Evolutionary conservation across 2,888 invertebrate genomes (phyloP), one percentile per base, ranked within the genome.

Genomic region (Cheilosia scutellata): DNA sequence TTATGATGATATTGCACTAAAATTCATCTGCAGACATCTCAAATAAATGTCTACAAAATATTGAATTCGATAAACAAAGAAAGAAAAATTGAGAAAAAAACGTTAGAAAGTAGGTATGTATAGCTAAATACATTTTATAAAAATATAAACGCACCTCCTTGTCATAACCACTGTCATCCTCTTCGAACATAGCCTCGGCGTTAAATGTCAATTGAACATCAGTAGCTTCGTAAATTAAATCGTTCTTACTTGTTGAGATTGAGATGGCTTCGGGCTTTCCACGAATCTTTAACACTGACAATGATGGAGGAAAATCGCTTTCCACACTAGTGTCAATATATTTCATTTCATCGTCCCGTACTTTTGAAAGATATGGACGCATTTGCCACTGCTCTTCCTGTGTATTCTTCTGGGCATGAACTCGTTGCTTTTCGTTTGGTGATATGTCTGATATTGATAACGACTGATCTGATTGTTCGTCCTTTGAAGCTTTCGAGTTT

Each of bases 281-380:
- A 7, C 62, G 55, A 11, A 68, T 37, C 66, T 62, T 77, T 6
- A 63, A 58, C 3, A 44, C 49, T 6, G 87, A 78, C 2, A 88
- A 51, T 9, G 84, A 53, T 7, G 90, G 91, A 0, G 89, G 89
- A 51, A 90, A 89, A 7, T 91, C 91, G 82, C 89, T 88, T 40
- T 91, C 91, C 71, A 90, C 89, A 66, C 91, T 91, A 20, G 92
- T 90, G 86, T 92, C 92, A 68, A 92, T 92, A 63, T 89, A 92
- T 42, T 92, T 91, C 37, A 92, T 79, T 33, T 90, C 89, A 57
- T 92, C 92, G 42, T 88, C 88, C 7, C 89, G 88, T 29, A 89
- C 78, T 87, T 91, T 90, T 25, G 91, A 89, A 58, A 89, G 87
- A 88, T 71, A 82, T 66, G 87, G 78, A 62, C 80, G 78, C 82